Evolutionary conservation across 2,888 invertebrate genomes (phyloP), one percentile per base, ranked within the genome.

Genomic region (Atrina japonica): DNA sequence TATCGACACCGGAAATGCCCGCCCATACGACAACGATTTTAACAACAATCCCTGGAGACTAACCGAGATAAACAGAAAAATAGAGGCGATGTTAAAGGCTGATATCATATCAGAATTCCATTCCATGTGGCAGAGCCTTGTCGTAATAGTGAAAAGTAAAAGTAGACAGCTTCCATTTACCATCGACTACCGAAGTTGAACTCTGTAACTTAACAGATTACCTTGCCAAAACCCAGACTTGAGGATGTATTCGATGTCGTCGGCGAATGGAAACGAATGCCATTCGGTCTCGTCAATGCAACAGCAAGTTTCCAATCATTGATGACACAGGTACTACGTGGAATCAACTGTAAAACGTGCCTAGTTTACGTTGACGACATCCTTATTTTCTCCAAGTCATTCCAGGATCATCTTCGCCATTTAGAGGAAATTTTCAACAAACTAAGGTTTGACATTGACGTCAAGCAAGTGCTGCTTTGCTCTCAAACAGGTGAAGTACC

Each of bases 241-340:
- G 41, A 41, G 16, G 41, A 41, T 9, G 41, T 16, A 41, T 41
- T 41, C 11, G 41, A n/a, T n/a, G n/a, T n/a, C n/a, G n/a, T n/a
- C n/a, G n/a, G n/a, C n/a, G n/a, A n/a, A n/a, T n/a, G n/a, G n/a
- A n/a, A n/a, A n/a, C n/a, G n/a, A n/a, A n/a, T n/a, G n/a, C n/a
- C n/a, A n/a, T n/a, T n/a, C n/a, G n/a, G n/a, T n/a, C n/a, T n/a
- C 21, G 55, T 55, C 1, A 55, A 55, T 35, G 55, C 55, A 25
- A 27, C 55, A 30, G 55, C 55, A 55, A 55, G 55, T 41, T 55
- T 55, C 55, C 29, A 55, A n/a, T 35, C 55, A 30, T 35, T 9
- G 21, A 55, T 27, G 55, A n/a, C n/a, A n/a, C n/a, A n/a, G n/a
- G n/a, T n/a, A 30, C 30, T 55, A 21, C 27, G 30, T 55, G 27